Percentiles rank a stretch among this genome's conserved stretches.
These are phyloP conservation scores for Polyergus mexicanus DNA, from an alignment of 1,140 invertebrate genomes.

Conservation along the genomic window DNA sequence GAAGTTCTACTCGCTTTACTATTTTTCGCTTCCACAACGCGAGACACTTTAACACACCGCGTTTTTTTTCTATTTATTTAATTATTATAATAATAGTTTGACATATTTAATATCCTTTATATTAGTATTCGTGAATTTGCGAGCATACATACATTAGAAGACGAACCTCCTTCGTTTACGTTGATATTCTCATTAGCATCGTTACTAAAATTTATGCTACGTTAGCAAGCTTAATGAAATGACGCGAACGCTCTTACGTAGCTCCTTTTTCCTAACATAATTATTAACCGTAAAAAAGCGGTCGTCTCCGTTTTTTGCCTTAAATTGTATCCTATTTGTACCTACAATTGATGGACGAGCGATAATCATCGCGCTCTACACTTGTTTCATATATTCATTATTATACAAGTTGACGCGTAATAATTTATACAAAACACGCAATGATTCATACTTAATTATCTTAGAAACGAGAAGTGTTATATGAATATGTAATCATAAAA, in stretches of 20 bases:
- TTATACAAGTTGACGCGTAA: neutral
- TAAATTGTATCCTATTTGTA: neutral
- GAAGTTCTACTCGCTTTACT: no score
- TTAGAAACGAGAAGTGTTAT: neutral
- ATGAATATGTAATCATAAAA: neutral
- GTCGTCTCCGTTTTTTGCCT: conserved; percentile 17
- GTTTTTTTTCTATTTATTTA: neutral
- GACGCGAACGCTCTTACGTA: neutral
- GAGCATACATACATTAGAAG: no score
- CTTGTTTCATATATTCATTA: conserved; percentile 6
- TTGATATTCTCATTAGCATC: neutral
- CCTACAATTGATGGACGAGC: neutral
- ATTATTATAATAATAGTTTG: neutral
- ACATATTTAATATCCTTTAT: no score
- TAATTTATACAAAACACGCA: conserved; percentile 11
- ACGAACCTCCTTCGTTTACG: neutral
- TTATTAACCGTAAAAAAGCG: conserved; percentile 18
- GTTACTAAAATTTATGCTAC: conserved; percentile 30
- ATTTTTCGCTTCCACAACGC: neutral
- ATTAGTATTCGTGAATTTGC: neutral
- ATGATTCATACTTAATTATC: conserved; percentile 14
- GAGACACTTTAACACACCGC: neutral
- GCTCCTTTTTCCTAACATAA: neutral
- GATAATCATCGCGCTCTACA: neutral
- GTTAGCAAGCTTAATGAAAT: neutral